These are phyloP conservation scores for Ammodramus savannarum DNA, from an alignment of 2,113 vertebrate species.

Conservation along the genomic window DNA sequence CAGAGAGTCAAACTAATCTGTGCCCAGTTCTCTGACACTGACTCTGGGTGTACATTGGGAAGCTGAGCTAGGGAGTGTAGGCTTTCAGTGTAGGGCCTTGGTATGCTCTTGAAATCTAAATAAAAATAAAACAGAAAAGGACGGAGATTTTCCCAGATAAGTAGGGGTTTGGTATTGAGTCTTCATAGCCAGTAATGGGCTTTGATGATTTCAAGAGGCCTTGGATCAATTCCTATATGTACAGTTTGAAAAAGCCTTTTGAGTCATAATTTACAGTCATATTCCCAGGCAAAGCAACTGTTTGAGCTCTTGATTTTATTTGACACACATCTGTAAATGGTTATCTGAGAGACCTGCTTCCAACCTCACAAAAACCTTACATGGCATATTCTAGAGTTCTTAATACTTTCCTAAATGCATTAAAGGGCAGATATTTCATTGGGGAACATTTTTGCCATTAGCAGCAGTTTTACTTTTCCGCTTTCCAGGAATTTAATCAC, in stretches of 20 bases:
- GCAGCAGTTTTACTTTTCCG: neutral
- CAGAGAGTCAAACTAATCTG: neutral
- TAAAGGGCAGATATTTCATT: neutral
- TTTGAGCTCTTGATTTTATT: neutral
- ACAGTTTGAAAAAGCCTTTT: neutral
- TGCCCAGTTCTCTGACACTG: neutral
- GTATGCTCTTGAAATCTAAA: neutral
- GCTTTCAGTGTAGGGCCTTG: neutral
- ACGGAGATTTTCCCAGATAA: neutral
- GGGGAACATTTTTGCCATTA: neutral
- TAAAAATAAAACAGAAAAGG: neutral
- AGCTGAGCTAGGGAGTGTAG: neutral
- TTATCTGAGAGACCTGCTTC: neutral
- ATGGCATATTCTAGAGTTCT: neutral
- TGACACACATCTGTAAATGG: neutral
- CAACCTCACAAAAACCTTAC: neutral
- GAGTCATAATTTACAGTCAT: neutral
- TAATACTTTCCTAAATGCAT: neutral
- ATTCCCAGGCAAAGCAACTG: neutral
- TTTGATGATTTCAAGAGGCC: neutral
- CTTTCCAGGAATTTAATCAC: neutral
- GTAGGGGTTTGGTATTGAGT: neutral
- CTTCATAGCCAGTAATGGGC: neutral
- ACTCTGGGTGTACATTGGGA: neutral
- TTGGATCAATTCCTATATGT: neutral